Evolutionary conservation across 2,888 invertebrate species (phyloP).

Genomic region (Drosophila melanosoma): DNA sequence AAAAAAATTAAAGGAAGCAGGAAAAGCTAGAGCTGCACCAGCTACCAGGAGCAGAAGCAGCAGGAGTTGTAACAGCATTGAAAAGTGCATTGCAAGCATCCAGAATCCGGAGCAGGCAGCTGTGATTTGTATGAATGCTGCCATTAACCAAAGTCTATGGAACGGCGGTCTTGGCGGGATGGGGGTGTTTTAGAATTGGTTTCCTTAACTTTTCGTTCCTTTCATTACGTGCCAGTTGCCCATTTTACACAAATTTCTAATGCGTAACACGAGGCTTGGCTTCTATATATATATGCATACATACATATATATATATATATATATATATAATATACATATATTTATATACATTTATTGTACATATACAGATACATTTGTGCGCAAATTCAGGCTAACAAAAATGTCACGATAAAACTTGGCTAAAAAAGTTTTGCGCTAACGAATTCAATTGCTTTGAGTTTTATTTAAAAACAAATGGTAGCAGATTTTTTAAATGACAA

Average conservation of each 20-base stretch:
- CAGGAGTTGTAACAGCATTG: conserved; percentile 23
- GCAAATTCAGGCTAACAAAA: conserved; percentile 21
- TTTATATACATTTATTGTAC: conserved; percentile 1
- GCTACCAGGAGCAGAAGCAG: conserved; percentile 20
- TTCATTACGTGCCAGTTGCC: conserved; percentile 44
- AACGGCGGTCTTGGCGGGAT: not conserved
- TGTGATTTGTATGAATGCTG: conserved; percentile 72
- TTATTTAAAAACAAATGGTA: conserved; percentile 73
- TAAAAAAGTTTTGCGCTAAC: conserved; percentile 42
- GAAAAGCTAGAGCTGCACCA: conserved; percentile 23
- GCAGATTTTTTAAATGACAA: conserved; percentile 76
- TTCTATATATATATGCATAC: not conserved
- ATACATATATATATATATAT: not conserved
- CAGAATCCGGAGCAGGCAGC: conserved; percentile 47
- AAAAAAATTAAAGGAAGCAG: not conserved
- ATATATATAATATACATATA: not conserved
- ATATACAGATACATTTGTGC: not conserved
- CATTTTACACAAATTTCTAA: conserved; percentile 28
- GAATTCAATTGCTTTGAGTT: conserved; percentile 75
- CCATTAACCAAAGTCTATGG: conserved; percentile 63
- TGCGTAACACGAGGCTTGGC: conserved; percentile 38
- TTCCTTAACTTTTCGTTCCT: conserved; percentile 29
- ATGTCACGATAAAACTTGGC: conserved; percentile 54
- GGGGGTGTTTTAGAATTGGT: conserved; percentile 13
- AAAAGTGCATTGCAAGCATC: conserved; percentile 68